These are phyloP conservation scores for Nylanderia fulva DNA, from an alignment of 1,140 invertebrate species.

Conservation along the genomic window DNA sequence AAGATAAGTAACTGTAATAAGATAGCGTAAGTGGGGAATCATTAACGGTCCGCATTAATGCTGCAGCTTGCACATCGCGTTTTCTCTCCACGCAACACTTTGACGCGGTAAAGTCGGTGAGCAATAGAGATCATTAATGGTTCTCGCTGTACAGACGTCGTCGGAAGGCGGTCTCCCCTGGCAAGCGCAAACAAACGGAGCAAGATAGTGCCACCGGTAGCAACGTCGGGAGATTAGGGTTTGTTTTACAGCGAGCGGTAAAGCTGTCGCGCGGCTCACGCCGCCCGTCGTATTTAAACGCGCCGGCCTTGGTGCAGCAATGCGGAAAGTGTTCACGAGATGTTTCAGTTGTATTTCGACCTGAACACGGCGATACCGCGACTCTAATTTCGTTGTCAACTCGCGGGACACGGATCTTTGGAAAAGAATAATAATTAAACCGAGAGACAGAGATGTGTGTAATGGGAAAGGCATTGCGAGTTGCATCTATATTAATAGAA, in stretches of 20 bases:
- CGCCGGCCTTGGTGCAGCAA: constrained; percentile 60
- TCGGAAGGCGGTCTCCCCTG: constrained; percentile 54
- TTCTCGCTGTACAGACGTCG: constrained; percentile 47
- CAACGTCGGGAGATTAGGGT: constrained; percentile 83
- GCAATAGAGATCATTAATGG: constrained; percentile 52
- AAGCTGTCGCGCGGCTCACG: constrained; percentile 82
- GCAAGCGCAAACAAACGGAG: constrained; percentile 76
- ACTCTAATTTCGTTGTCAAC: background rate
- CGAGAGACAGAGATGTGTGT: background rate
- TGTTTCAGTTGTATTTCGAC: constrained; percentile 45
- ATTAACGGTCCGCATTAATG: background rate
- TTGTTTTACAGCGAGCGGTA: constrained; percentile 85
- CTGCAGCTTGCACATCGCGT: background rate
- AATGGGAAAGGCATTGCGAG: background rate
- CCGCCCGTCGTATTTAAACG: constrained; percentile 77
- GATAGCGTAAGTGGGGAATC: background rate
- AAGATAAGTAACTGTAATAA: background rate
- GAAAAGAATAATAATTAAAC: constrained; percentile 65
- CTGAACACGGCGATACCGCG: background rate
- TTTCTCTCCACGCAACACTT: background rate
- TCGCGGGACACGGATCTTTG: background rate
- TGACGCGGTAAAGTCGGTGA: constrained; percentile 9
- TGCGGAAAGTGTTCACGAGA: constrained; percentile 43
- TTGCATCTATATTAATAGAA: background rate
- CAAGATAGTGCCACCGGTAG: constrained; percentile 82